Conservation (phyloP, 2,797 vertebrate species). For the Ctenopoma kingsleyae region DNA sequence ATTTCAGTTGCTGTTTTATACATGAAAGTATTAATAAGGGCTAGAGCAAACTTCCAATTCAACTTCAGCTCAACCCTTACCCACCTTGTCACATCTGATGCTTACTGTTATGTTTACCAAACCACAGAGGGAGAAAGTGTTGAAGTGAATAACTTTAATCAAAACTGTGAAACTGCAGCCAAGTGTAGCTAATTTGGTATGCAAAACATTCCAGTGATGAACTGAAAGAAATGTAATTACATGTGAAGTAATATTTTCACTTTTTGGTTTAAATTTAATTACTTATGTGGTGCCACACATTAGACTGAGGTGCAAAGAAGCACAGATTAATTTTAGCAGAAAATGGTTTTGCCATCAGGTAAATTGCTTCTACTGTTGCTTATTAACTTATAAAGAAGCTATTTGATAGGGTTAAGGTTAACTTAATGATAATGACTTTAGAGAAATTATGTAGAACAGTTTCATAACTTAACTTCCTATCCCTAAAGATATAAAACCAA, state of each 20-base stretch:
- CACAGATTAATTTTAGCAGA: slow-evolving; percentile 49
- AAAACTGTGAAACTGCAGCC: slow-evolving; percentile 53
- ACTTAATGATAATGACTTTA: slow-evolving; percentile 36
- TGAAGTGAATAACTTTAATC: slow-evolving; percentile 55
- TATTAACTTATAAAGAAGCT: slow-evolving; percentile 23
- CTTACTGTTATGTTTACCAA: slow-evolving; percentile 43
- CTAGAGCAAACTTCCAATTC: slow-evolving; percentile 14
- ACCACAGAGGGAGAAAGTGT: slow-evolving; percentile 32
- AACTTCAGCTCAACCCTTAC: not conserved
- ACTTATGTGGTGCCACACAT: slow-evolving; percentile 60
- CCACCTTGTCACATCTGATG: not conserved
- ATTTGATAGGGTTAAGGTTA: slow-evolving; percentile 56
- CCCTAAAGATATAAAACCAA: slow-evolving; percentile 18
- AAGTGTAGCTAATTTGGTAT: slow-evolving; percentile 52
- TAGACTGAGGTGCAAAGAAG: slow-evolving; percentile 48
- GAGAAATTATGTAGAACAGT: slow-evolving; percentile 26
- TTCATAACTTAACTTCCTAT: slow-evolving; percentile 17
- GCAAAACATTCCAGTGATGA: slow-evolving; percentile 64
- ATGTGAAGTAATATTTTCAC: slow-evolving; percentile 71
- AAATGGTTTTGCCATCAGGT: slow-evolving; percentile 56
- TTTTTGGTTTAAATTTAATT: slow-evolving; percentile 63
- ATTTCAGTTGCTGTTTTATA: slow-evolving; percentile 14
- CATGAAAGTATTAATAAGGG: slow-evolving; percentile 8
- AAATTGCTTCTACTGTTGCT: slow-evolving; percentile 54
- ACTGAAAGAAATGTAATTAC: slow-evolving; percentile 60